Evolutionary conservation across 2,888 invertebrate species (phyloP), one percentile per base, ranked within the genome.

Genomic region (Vannuccia rotundouncinata): DNA sequence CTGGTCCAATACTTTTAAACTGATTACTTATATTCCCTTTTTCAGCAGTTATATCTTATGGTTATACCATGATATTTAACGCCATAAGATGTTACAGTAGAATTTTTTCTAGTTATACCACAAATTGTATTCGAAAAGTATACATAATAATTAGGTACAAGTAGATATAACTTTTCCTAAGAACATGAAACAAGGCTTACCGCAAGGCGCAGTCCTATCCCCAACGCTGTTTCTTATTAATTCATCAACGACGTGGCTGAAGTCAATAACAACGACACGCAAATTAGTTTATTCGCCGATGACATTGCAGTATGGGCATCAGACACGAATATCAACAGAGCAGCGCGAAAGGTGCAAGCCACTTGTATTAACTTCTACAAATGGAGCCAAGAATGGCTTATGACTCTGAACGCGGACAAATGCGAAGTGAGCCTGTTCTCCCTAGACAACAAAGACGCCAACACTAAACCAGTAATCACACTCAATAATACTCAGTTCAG

Each of bases 321-420:
- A 66, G 25, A 66, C 66, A 66, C 13, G 22, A 27, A 66, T 22
- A 66, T 66, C 25, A 22, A 66, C 13, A 66, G 22, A 66, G 66
- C 66, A 13, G 25, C 66, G 22, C 13, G 25, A 17, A 66, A 22
- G 2, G 66, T 75, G 2, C 75, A 75, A 22, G 29, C 5, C 27
- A 29, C 75, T 13, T 27, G 5, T 2, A 29, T 17, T 17, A 10
- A 31, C 17, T 17, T 31, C 5, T 17, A 75, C 29, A 31, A 75
- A 2, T 75, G 75, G 75, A 31, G 75, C 22, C 5, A 75, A n/a
- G 27, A 75, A 31, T 75, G 75, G 75, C 75, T 75, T 1, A 75
- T 75, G 75, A 25, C 29, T 5, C 27, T 75, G 29, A 31, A n/a
- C 17, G 27, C 29, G n/a, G 10, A 13, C 22, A 75, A 75, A 75